Base-by-base conservation (phyloP, 2,888 invertebrate species). In the Noctua fimbriata region DNA sequence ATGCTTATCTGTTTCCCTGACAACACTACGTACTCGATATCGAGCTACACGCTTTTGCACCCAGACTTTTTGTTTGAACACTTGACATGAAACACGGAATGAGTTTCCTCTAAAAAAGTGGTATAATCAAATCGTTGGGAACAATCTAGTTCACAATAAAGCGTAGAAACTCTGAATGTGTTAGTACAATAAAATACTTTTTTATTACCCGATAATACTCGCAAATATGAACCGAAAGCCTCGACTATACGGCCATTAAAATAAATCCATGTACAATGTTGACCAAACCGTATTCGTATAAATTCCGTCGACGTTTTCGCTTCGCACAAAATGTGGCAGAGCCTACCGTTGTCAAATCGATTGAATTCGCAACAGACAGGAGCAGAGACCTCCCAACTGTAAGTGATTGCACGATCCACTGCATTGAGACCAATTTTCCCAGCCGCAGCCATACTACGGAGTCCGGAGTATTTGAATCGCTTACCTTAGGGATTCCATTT, bases 401-500 rank as follows among this genome's bases (percentile, higher is more conserved):
- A 87, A 88, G 81, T 86, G 87, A 90, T 89, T 87, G 87, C 81
- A 72, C 81, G 87, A 82, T 78, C 79, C 79, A 70, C 82, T 84
- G 81, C 82, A 81, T 78, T 84, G 82, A 82, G 81, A 87, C 82
- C 89, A 89, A 89, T 88, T 88, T 91, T 89, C 88, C 75, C 73
- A 73, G 75, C 82, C 78, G 73, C 78, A 83, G 80, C 79, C 78
- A 78, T 84, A 72, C 70, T 73, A 72, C 85, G 71, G 60, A 87
- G 66, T 60, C 69, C 81, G 76, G 81, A 84, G 83, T 84, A 87
- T 90, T 90, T 84, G 85, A 88, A 90, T 87, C 78, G 86, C 76
- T 83, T 83, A 89, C 85, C 87, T 88, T 78, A 65, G 88, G 89
- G 85, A 88, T 86, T 90, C 84, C 78, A 79, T 84, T 89, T 81